A percentile compares a stretch with the other conserved stretches of the same genome.
These are phyloP conservation scores for Apogon hyalosoma DNA, from an alignment of 2,797 vertebrate genomes.

Conservation along the genomic window DNA sequence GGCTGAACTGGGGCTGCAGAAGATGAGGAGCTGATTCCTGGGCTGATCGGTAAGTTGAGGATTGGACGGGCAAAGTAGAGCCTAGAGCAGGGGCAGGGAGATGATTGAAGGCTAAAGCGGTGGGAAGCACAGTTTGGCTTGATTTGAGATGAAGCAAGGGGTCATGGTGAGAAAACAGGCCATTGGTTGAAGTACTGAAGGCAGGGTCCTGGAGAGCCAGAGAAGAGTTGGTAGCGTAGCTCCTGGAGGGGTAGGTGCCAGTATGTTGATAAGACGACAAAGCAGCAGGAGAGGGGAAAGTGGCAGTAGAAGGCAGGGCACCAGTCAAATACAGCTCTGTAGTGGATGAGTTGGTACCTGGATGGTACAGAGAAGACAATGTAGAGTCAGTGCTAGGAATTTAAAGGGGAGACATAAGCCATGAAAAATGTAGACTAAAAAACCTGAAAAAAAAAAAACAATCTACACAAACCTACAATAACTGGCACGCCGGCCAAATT, in stretches of 20 bases:
- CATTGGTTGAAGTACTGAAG: slow-evolving; percentile 93
- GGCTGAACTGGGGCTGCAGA: slow-evolving; percentile 95
- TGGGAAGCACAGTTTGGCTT: slow-evolving; percentile 90
- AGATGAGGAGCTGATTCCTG: slow-evolving; percentile 99
- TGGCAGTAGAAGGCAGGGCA: slow-evolving; percentile 93
- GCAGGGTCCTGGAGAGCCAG: slow-evolving; percentile 92
- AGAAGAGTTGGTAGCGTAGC: slow-evolving; percentile 90
- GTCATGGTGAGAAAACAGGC: slow-evolving; percentile 92
- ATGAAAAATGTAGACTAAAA: too few relatives aligned
- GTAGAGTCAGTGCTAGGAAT: not conserved
- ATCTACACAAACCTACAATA: too few relatives aligned
- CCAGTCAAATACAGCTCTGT: slow-evolving; percentile 96
- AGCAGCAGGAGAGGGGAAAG: slow-evolving; percentile 91
- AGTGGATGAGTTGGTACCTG: slow-evolving; percentile 94
- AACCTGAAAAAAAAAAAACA: too few relatives aligned
- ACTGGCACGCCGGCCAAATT: too few relatives aligned
- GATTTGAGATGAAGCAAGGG: slow-evolving; percentile 94
- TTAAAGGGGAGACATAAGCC: not conserved
- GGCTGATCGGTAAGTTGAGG: slow-evolving; percentile 98
- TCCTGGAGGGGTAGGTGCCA: slow-evolving; percentile 91
- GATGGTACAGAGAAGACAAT: slow-evolving; percentile 9
- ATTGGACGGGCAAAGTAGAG: slow-evolving; percentile 92
- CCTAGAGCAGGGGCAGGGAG: slow-evolving; percentile 88
- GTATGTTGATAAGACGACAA: slow-evolving; percentile 94
- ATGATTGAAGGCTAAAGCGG: slow-evolving; percentile 93